These are phyloP conservation scores for Stomatorhinus ivindoensis DNA, from an alignment of 2,113 vertebrate genomes.

Conservation along the genomic window DNA sequence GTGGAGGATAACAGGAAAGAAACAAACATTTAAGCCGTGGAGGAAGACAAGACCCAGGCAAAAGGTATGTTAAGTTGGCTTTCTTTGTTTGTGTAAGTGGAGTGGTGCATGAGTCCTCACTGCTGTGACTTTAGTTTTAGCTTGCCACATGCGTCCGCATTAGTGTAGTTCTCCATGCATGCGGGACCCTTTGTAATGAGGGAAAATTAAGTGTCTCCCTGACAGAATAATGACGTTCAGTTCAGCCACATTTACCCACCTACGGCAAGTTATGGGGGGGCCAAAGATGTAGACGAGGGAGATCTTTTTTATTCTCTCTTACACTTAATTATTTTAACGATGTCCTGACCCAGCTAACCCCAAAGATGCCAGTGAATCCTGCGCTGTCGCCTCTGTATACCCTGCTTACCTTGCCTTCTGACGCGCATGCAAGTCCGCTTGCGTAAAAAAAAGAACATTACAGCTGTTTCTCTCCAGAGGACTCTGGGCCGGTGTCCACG, in stretches of 20 bases:
- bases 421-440: not conserved
- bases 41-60: conserved; percentile 21
- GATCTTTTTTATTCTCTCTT: not conserved
- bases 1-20: conserved; percentile 40
- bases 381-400: not conserved
- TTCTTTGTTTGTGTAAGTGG: conserved; percentile 20
- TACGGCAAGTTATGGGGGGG: not conserved
- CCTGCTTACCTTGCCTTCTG: not conserved
- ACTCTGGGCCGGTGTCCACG: not conserved
- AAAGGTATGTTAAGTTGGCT: conserved; percentile 29
- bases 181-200: conserved; percentile 18
- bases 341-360: not conserved
- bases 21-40: conserved; percentile 26
- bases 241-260: not conserved
- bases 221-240: not conserved
- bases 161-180: conserved; percentile 1
- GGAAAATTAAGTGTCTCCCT: not conserved
- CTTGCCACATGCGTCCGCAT: not conserved
- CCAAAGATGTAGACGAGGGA: no score
- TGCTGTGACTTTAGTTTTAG: not conserved
- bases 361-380: not conserved
- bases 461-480: not conserved
- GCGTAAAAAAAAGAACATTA: not conserved
- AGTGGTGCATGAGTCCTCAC: not conserved
- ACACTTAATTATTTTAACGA: not conserved